These are phyloP conservation scores for Trypoxylon attenuatum DNA, from an alignment of 2,888 invertebrate genomes.

Conservation along the genomic window DNA sequence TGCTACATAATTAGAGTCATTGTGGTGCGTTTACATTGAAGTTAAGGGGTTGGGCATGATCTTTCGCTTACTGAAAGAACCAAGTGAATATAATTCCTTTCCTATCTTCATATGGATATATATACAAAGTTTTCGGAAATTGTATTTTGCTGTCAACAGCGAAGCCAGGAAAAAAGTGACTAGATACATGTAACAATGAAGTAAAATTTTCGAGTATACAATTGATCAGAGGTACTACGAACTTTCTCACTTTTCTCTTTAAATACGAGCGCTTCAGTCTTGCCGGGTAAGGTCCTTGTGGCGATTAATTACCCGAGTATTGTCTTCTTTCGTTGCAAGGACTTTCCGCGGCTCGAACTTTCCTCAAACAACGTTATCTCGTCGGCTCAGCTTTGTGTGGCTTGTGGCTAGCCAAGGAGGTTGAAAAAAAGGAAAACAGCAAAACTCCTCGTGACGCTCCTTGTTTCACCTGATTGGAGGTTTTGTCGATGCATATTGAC, in stretches of 20 bases:
- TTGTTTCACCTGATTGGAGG: constrained; percentile 13
- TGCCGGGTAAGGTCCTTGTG: not conserved
- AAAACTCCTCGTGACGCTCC: not conserved
- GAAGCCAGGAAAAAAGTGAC: too few species aligned
- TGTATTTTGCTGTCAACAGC: too few species aligned
- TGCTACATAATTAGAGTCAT: not conserved
- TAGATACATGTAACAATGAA: too few species aligned
- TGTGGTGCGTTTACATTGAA: not conserved
- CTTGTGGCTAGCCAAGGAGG: not conserved
- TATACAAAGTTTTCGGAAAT: too few species aligned
- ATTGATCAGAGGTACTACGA: too few species aligned
- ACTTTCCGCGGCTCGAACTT: not conserved
- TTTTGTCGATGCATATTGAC: constrained; percentile 28
- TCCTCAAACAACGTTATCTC: not conserved
- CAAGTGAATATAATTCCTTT: too few species aligned
- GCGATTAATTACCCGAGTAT: not conserved
- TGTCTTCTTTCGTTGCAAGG: not conserved
- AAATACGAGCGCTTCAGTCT: too few species aligned
- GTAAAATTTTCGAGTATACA: too few species aligned
- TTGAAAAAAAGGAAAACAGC: not conserved
- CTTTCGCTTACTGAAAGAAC: too few species aligned
- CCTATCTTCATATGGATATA: too few species aligned
- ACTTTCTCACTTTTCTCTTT: too few species aligned
- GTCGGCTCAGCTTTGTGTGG: not conserved
- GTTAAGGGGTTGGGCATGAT: too few species aligned